phyloP scores from a whole-genome alignment of 2,797 vertebrate species.

The Rhodeus uyekii region DNA sequence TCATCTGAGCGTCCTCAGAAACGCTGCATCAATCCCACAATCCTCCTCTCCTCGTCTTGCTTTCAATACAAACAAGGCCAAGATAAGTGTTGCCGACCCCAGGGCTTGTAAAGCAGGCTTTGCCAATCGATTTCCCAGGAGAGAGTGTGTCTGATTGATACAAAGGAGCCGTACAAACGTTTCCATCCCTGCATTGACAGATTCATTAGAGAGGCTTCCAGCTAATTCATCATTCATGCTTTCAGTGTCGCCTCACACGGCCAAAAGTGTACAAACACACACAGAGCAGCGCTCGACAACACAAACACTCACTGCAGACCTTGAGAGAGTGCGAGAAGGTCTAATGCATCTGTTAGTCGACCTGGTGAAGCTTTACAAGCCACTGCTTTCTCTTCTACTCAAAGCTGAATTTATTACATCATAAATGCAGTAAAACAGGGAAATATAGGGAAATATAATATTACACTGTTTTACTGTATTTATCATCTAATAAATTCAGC shows the following conservation, averaged over 20 bases:
- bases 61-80: conserved; percentile 49
- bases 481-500: too few species aligned
- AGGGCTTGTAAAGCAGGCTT: conserved; percentile 61
- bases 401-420: too few species aligned
- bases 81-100: conserved; percentile 55
- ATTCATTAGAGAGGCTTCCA: conserved; percentile 48
- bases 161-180: conserved; percentile 48
- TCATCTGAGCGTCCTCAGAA: conserved; percentile 22
- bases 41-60: not conserved
- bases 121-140: conserved; percentile 60
- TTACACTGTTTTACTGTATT: too few species aligned
- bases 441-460: too few species aligned
- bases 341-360: not conserved
- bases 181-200: conserved; percentile 53
- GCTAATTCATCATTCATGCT: conserved; percentile 35
- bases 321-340: not conserved
- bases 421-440: too few species aligned
- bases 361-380: not conserved
- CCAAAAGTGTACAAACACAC: conserved; percentile 6
- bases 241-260: not conserved
- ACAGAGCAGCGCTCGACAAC: not conserved
- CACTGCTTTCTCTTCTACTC: too few species aligned
- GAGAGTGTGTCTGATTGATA: conserved; percentile 48
- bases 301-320: not conserved
- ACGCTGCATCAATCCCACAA: conserved; percentile 7